A percentile compares a stretch with the other conserved stretches of the same genome.
phyloP scores from a whole-genome alignment of 2,113 vertebrate genomes.

The Mustela nigripes region DNA sequence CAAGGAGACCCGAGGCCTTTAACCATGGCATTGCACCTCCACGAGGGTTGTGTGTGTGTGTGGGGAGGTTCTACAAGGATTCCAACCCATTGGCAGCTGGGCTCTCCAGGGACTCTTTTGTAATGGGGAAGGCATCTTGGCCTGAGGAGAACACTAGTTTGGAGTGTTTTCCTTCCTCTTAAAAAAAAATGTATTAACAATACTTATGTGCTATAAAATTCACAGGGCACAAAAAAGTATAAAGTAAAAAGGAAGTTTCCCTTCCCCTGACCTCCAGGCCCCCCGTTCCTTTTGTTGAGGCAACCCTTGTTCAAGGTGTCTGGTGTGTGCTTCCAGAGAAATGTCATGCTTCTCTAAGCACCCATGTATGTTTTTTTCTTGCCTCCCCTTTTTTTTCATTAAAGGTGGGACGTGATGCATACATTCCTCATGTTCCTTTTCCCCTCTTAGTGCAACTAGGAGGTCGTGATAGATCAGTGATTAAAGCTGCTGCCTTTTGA shows the following conservation, averaged over 20 bases:
- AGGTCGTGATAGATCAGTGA: no score
- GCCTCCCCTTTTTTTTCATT: neutral
- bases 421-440: neutral
- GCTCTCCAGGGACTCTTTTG: neutral
- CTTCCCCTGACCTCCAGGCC: no score
- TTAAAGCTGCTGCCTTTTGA: neutral
- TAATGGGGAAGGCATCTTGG: neutral
- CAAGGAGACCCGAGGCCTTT: neutral
- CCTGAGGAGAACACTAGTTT: no score
- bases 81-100: accelerated
- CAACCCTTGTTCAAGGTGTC: neutral
- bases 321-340: neutral
- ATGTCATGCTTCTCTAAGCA: neutral
- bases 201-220: neutral
- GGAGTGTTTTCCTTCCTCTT: neutral
- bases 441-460: neutral
- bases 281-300: accelerated
- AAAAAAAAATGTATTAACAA: neutral
- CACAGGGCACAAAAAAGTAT: neutral
- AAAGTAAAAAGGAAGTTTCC: neutral
- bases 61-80: accelerated
- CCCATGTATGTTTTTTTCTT: neutral
- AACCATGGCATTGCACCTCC: no score
- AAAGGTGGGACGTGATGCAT: neutral
- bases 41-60: neutral